Conservation (phyloP, 1,140 invertebrate species). For the Polypedilum vanderplanki region DNA sequence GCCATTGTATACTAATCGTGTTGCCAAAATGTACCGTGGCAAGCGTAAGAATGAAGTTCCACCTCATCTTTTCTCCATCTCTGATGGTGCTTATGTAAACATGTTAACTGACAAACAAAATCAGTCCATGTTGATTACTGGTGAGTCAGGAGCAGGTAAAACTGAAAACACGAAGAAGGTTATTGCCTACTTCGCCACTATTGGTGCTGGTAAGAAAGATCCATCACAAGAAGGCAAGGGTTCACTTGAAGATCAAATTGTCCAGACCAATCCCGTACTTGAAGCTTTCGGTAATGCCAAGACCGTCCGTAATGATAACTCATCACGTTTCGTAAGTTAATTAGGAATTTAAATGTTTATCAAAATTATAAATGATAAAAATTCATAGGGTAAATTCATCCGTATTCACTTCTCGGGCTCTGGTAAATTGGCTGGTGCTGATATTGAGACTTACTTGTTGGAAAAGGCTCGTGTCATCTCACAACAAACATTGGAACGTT, state of each 20-base stretch:
- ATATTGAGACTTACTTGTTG: constrained; percentile 99
- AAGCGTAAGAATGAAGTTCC: constrained; percentile 99
- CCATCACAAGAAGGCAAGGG: constrained; percentile 62
- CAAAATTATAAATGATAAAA: constrained; percentile 24
- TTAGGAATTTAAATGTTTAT: not conserved
- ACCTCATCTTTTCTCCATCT: constrained; percentile 99
- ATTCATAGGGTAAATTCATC: constrained; percentile 96
- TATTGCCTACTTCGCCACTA: constrained; percentile 96
- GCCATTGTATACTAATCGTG: constrained; percentile 96
- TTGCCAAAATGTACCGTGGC: constrained; percentile 95
- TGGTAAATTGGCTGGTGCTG: constrained; percentile 99
- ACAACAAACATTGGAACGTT: constrained; percentile 94
- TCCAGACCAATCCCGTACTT: constrained; percentile 98
- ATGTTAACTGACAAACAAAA: constrained; percentile 98
- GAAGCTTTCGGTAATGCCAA: constrained; percentile 99
- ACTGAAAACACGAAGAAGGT: constrained; percentile 99
- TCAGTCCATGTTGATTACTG: constrained; percentile 98
- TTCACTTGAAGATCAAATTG: constrained; percentile 94
- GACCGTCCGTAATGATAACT: constrained; percentile 99
- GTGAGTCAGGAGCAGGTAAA: constrained; percentile 99
- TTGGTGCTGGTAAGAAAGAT: constrained; percentile 79
- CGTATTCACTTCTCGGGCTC: constrained; percentile 99
- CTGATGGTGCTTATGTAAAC: constrained; percentile 98
- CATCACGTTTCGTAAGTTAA: constrained; percentile 91
- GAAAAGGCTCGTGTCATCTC: constrained; percentile 99